A percentile compares a stretch with the other conserved stretches of the same genome.
Evolutionary conservation across 2,113 vertebrate species (phyloP).

Genomic region (Hemiscyllium ocellatum): DNA sequence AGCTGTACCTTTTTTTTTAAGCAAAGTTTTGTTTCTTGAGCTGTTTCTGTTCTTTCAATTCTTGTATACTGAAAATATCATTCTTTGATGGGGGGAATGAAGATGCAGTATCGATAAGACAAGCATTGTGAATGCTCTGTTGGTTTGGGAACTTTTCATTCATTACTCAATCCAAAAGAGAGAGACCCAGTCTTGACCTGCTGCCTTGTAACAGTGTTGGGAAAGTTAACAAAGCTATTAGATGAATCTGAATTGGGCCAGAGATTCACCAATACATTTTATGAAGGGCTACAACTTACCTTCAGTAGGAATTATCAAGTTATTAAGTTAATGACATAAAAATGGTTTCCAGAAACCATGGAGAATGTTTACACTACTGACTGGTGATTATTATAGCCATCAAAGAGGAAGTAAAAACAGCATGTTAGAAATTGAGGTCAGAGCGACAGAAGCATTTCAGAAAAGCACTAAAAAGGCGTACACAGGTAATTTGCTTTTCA

Average conservation of each 20-base stretch:
- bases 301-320: neutral
- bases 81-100: neutral
- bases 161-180: neutral
- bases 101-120: neutral
- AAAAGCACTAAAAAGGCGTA: neutral
- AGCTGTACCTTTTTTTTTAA: neutral
- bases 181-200: neutral
- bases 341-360: neutral
- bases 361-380: neutral
- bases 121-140: neutral
- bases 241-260: neutral
- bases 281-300: neutral
- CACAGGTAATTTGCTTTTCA: neutral
- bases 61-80: neutral
- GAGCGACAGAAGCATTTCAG: neutral
- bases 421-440: neutral
- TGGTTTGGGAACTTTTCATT: neutral
- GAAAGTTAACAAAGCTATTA: neutral
- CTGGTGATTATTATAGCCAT: neutral
- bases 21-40: neutral
- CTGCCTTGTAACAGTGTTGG: neutral
- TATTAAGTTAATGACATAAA: neutral
- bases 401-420: neutral
- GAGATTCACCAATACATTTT: neutral
- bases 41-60: neutral